These are phyloP conservation scores for Aphelenchoides bicaudatus DNA, from an alignment of 2,888 invertebrate species.

Conservation along the genomic window DNA sequence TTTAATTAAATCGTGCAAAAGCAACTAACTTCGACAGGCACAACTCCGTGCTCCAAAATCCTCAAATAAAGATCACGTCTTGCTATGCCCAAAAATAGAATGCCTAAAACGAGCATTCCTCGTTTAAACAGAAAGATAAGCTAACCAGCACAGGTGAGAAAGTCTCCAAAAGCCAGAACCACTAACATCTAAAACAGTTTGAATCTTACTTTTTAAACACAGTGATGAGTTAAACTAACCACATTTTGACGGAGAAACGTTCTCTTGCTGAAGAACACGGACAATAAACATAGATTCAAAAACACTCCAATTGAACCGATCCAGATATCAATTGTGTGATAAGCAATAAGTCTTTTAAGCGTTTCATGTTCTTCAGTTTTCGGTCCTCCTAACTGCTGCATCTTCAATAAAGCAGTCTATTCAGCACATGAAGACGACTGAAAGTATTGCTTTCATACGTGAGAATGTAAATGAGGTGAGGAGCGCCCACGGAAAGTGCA, in stretches of 20 bases:
- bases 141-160: conserved; percentile 28
- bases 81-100: not conserved
- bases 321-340: conserved; percentile 23
- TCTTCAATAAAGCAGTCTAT: too few relatives aligned
- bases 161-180: conserved; percentile 31
- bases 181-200: conserved; percentile 26
- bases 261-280: conserved; percentile 29
- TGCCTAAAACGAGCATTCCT: not conserved
- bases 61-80: not conserved
- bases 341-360: conserved; percentile 19
- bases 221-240: conserved; percentile 16
- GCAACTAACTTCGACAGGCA: conserved; percentile 3
- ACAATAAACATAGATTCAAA: conserved; percentile 13
- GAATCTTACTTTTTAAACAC: not conserved
- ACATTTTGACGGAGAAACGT: conserved; percentile 31
- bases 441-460: too few relatives aligned
- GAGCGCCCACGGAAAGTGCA: too few relatives aligned
- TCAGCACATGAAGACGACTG: too few relatives aligned
- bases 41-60: not conserved
- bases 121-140: conserved; percentile 22
- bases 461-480: too few relatives aligned
- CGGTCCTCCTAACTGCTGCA: too few relatives aligned
- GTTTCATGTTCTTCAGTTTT: conserved; percentile 8
- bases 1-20: not conserved
- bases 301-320: conserved; percentile 20